These are phyloP conservation scores for Acanthaster planci DNA, from an alignment of 35 echinoderm and acorn worm species.

Conservation along the genomic window DNA sequence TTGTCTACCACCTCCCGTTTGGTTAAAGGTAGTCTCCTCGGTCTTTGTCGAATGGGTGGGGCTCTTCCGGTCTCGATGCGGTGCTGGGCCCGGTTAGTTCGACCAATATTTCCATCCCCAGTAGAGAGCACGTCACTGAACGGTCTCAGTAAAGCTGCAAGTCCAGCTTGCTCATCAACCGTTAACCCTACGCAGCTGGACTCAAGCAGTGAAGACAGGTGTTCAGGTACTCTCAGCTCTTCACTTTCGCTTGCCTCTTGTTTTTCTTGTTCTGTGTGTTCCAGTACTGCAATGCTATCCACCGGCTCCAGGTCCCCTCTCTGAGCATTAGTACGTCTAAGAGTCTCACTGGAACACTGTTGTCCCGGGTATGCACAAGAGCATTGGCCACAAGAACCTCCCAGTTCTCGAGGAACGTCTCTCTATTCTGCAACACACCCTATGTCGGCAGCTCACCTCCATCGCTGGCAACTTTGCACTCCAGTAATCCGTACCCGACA, in stretches of 20 bases:
- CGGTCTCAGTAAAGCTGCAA: constrained; percentile 12
- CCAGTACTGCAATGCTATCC: not conserved
- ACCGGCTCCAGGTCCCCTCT: constrained; percentile 35
- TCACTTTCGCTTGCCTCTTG: not conserved
- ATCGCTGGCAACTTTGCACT: not conserved
- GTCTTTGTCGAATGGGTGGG: constrained; percentile 24
- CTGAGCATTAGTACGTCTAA: not conserved
- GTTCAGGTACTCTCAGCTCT: not conserved
- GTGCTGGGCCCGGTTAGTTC: constrained; percentile 35
- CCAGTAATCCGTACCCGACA: not conserved
- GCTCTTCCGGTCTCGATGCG: constrained; percentile 31
- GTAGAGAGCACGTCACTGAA: constrained; percentile 34
- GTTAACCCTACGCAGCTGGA: not conserved
- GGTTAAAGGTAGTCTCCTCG: constrained; percentile 11
- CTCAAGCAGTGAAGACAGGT: not conserved
- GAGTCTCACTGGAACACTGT: not conserved
- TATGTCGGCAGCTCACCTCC: constrained; percentile 14
- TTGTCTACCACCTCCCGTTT: constrained; percentile 26
- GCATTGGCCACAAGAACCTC: not conserved
- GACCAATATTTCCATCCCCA: constrained; percentile 25
- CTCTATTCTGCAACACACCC: constrained; percentile 4
- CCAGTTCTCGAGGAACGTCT: not conserved
- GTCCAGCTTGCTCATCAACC: not conserved
- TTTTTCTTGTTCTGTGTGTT: not conserved
- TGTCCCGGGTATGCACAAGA: not conserved